phyloP scores from a whole-genome alignment of 2,797 vertebrate genomes.

The Enoplosus armatus region DNA sequence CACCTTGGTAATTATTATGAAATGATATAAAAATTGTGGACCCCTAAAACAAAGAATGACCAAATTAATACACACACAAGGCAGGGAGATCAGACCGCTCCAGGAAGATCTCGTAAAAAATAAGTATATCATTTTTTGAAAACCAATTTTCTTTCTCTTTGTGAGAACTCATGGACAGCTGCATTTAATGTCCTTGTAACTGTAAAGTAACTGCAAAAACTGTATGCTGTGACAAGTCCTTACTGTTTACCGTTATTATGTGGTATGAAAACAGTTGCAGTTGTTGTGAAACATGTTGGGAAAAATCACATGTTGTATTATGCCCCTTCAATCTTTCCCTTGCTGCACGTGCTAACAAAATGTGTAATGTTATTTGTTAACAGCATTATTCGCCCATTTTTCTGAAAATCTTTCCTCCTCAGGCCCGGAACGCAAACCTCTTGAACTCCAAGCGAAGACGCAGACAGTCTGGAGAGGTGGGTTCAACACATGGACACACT shows the following conservation, averaged over 20 bases:
- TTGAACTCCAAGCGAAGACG: slow-evolving; percentile 87
- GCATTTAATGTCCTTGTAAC: no score
- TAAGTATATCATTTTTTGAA: no score
- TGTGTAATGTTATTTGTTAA: background rate
- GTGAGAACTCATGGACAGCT: background rate
- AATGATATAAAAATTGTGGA: background rate
- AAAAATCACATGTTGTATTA: background rate
- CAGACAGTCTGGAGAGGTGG: slow-evolving; percentile 89
- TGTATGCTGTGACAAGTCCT: background rate
- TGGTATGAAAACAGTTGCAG: no score
- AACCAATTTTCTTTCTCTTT: background rate
- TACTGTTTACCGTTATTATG: background rate
- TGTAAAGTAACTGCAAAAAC: background rate
- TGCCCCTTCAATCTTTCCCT: background rate
- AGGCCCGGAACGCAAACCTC: slow-evolving; percentile 59
- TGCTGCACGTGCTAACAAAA: background rate
- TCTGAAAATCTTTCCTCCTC: slow-evolving; percentile 18
- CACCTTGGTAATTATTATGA: background rate
- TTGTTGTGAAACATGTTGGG: no score
- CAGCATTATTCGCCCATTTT: background rate
- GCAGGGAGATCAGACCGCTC: background rate
- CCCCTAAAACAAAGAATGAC: no score
- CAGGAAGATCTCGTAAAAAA: background rate
- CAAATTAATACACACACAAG: no score
- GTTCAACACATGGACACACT: slow-evolving; percentile 38